Evolutionary conservation across 2,888 invertebrate species (phyloP).

Genomic region (Dendrolimus pini): DNA sequence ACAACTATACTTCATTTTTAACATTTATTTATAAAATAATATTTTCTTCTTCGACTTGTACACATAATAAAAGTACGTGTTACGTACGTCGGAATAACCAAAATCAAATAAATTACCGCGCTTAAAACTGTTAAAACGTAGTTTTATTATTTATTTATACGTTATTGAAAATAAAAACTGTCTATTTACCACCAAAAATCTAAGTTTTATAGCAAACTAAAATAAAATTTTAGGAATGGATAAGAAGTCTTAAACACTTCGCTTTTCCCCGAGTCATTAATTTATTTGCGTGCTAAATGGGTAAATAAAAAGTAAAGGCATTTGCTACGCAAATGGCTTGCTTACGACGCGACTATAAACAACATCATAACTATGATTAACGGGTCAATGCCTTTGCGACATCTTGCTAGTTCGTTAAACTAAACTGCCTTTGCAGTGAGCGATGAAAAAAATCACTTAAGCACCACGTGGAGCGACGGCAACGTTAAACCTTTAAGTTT

Average conservation of each 20-base stretch:
- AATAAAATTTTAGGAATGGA: constrained; percentile 13
- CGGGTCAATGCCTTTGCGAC: constrained; percentile 59
- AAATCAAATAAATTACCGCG: no score
- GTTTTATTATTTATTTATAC: no score
- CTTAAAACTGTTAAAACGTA: no score
- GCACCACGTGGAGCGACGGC: constrained; percentile 41
- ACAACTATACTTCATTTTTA: no score
- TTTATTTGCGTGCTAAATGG: constrained; percentile 20
- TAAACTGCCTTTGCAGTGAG: constrained; percentile 50
- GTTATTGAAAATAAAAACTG: constrained; percentile 1
- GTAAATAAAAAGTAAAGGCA: constrained; percentile 27
- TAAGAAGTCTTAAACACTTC: constrained; percentile 8
- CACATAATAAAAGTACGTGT: no score
- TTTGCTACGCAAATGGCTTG: constrained; percentile 38
- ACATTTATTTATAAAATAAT: no score
- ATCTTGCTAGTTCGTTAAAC: constrained; percentile 66
- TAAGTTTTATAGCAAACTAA: constrained; percentile 16
- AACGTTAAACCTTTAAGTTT: constrained; percentile 62
- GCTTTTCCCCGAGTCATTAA: constrained; percentile 24
- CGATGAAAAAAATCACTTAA: constrained; percentile 64
- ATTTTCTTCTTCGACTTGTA: no score
- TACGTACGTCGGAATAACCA: no score
- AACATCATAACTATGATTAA: constrained; percentile 55
- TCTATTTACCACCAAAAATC: constrained; percentile 6
- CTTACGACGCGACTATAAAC: constrained; percentile 43